Base-by-base conservation (phyloP, 2,113 vertebrate genomes). In the Lepidothrix coronata region DNA sequence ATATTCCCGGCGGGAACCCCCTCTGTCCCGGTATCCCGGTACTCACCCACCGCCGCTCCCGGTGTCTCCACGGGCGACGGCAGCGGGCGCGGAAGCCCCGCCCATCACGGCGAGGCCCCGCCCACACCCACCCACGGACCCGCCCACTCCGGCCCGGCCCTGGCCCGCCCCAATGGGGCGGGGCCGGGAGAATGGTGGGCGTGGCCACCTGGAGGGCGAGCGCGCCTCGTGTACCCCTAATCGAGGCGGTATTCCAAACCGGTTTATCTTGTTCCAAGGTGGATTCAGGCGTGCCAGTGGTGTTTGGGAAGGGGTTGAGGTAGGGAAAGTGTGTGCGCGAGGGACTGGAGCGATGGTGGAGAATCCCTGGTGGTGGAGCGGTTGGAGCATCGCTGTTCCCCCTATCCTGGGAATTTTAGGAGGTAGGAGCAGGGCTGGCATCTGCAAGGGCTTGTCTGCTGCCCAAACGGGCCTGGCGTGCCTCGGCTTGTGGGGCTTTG, bases 51-150 rank as follows among this genome's bases (percentile, higher is more conserved):
- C 58, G 57, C 70, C 85, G 79, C 91, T 66, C 84, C 83, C 70
- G 59, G 81, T 67, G 95, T 95, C 96, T 97, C 97, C 90, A 96
- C 67, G 88, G 95, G 96, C 81, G 96, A 96, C 94, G 74, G 94
- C 82, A 94, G 74, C 65, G 97, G 74, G 88, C 37, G 74, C 30
- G 8, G 78, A 33, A 2, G 61, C 92, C 58, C 8, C 83, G 76
- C 90, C 83, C 63, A 35, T 15, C 5, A 46, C 1, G 28, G 6
- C 23, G 80, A 30, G 3, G 43, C 85, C 65, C 8, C 83, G 76
- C 90, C 90, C 63, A 35, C 12, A 6, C 15, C 58, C 0, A 24
- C 25, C 1, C 25, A 25, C 37, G 58, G 91, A 77, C 95, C 81
- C 82, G 61, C 70, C 70, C 46, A 55, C 3, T 7, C 24, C 21